Conservation (phyloP, 2,113 vertebrate species). For the Thunnus thynnus region DNA sequence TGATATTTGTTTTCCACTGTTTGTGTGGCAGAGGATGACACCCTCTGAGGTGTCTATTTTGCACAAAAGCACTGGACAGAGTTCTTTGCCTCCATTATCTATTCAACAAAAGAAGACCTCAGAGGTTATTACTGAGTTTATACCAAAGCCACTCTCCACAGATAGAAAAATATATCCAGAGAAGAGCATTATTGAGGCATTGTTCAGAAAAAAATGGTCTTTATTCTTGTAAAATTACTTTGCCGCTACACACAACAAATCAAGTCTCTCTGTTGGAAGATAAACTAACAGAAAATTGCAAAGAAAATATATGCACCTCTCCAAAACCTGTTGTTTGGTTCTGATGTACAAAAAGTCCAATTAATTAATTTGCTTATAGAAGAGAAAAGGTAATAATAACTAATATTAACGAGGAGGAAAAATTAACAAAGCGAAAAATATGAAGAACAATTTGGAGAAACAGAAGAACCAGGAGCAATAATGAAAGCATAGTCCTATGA, state of each 20-base stretch:
- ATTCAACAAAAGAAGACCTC: conserved; percentile 37
- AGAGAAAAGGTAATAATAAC: neutral
- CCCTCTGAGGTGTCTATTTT: conserved; percentile 25
- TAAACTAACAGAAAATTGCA: neutral
- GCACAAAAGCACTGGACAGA: conserved; percentile 21
- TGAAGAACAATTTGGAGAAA: neutral
- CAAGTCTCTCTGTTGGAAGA: neutral
- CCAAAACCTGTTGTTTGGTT: conserved; percentile 5
- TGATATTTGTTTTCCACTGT: conserved; percentile 22
- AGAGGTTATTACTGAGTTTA: conserved; percentile 57
- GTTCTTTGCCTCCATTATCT: conserved; percentile 46
- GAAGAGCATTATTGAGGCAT: conserved; percentile 3
- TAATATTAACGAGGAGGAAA: too few relatives aligned
- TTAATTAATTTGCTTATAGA: neutral
- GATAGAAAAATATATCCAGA: conserved; percentile 13
- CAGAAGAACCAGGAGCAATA: too few relatives aligned
- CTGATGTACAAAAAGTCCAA: neutral
- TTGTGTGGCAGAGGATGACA: conserved; percentile 20
- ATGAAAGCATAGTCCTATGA: too few relatives aligned
- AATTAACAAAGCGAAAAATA: neutral
- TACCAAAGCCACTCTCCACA: conserved; percentile 26
- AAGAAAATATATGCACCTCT: neutral
- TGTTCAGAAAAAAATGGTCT: conserved; percentile 18
- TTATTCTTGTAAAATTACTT: conserved; percentile 10
- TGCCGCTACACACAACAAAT: neutral